Evolutionary conservation across 1,140 invertebrate species (phyloP).

Genomic region (Sweltsa coloradensis): DNA sequence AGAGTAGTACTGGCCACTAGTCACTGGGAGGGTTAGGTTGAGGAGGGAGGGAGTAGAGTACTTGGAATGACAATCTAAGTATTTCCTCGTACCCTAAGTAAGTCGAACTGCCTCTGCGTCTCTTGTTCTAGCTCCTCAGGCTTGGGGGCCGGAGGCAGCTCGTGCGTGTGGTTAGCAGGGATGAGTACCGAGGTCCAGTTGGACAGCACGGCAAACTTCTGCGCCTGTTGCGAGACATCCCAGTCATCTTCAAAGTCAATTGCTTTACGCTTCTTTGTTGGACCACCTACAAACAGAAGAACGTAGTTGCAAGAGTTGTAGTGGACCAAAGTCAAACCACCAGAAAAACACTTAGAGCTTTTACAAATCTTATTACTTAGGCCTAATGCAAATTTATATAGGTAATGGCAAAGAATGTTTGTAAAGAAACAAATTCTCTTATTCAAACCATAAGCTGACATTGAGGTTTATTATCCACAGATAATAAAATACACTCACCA

Average conservation of each 20-base stretch:
- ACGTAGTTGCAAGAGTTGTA: too few species aligned
- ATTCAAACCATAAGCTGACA: too few species aligned
- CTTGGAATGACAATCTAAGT: background rate
- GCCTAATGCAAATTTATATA: too few species aligned
- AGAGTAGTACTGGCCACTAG: background rate
- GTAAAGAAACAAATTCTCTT: too few species aligned
- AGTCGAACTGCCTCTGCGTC: conserved; percentile 16
- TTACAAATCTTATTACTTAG: too few species aligned
- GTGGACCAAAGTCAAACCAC: too few species aligned
- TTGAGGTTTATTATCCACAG: too few species aligned
- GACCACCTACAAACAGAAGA: too few species aligned
- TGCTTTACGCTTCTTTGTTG: too few species aligned
- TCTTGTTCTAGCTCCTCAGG: conserved; percentile 15
- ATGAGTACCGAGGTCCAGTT: background rate
- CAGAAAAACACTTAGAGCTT: too few species aligned
- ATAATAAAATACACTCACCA: too few species aligned
- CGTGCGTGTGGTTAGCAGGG: conserved; percentile 11
- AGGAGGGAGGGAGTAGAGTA: background rate
- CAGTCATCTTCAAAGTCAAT: background rate
- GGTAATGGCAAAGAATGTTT: too few species aligned
- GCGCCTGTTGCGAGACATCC: background rate
- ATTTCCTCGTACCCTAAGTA: conserved; percentile 1
- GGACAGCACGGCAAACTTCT: background rate
- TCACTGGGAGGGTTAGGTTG: background rate
- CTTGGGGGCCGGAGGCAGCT: conserved; percentile 10